Evolutionary conservation across 2,113 vertebrate genomes (phyloP).

Genomic region (Equus quagga): DNA sequence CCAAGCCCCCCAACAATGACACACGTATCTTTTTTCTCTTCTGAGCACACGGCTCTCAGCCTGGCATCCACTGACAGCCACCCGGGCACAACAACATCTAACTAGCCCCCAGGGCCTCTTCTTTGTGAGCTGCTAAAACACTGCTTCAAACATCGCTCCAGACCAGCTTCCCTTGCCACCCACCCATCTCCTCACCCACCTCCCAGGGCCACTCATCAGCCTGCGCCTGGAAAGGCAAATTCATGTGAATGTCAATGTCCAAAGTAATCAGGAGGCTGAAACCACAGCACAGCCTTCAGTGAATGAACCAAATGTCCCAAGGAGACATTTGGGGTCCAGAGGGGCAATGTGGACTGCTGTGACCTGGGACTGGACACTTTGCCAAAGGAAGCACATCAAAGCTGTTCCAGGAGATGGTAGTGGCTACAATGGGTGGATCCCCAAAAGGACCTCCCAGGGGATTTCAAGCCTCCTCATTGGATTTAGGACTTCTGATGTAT

Average conservation of each 20-base stretch:
- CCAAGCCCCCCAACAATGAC: not conserved
- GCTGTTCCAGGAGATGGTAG: not conserved
- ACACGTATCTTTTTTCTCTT: not conserved
- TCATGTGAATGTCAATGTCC: slow-evolving; percentile 50
- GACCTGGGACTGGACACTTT: not conserved
- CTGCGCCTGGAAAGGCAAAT: not conserved
- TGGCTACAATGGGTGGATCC: not conserved
- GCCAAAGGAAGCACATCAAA: not conserved
- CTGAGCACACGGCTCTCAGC: not conserved
- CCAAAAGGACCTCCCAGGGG: not conserved
- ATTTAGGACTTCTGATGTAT: not conserved
- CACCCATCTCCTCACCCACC: not conserved
- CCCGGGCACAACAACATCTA: not conserved
- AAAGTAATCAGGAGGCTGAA: slow-evolving; percentile 52
- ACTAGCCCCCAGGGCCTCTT: not conserved
- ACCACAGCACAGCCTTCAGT: slow-evolving; percentile 64
- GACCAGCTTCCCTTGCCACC: not conserved
- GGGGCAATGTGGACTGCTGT: not conserved
- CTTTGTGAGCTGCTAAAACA: not conserved
- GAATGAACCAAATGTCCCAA: slow-evolving; percentile 34
- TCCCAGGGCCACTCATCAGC: not conserved
- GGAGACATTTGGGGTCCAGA: not conserved
- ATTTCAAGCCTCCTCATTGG: not conserved
- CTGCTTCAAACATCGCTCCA: not conserved
- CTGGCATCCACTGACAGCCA: not conserved